These are phyloP conservation scores for Cyclargus thomasi DNA, from an alignment of 1,140 invertebrate species.

Conservation along the genomic window DNA sequence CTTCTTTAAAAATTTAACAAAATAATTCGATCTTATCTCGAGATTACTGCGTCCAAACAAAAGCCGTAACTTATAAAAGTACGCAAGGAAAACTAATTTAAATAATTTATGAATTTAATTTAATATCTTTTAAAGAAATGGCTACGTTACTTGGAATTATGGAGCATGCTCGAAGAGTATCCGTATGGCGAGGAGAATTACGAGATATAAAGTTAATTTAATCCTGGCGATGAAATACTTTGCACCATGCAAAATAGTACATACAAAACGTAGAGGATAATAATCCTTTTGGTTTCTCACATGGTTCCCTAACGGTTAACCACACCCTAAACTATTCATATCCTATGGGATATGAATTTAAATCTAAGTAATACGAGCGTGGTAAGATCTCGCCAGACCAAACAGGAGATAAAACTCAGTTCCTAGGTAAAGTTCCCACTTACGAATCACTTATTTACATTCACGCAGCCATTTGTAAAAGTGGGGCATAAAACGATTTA, in stretches of 20 bases:
- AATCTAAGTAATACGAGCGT: slow-evolving; percentile 10
- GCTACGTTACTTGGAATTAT: slow-evolving; percentile 8
- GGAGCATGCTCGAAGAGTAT: slow-evolving; percentile 19
- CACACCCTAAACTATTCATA: slow-evolving; percentile 25
- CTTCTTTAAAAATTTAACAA: background rate
- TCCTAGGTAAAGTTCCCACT: background rate
- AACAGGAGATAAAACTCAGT: background rate
- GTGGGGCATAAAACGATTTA: background rate
- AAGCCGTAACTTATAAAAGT: background rate
- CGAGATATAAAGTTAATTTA: slow-evolving; percentile 14
- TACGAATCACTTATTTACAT: background rate
- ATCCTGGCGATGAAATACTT: slow-evolving; percentile 26
- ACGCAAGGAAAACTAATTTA: background rate
- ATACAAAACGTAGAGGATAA: slow-evolving; percentile 69
- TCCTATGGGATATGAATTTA: slow-evolving; percentile 11
- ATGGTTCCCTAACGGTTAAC: slow-evolving; percentile 69
- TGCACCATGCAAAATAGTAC: slow-evolving; percentile 79
- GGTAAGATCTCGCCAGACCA: slow-evolving; percentile 4
- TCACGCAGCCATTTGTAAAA: background rate
- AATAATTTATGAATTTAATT: slow-evolving; percentile 12
- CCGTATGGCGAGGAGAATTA: slow-evolving; percentile 29
- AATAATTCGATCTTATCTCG: background rate
- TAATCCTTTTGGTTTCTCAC: slow-evolving; percentile 71
- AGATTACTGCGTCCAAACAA: background rate
- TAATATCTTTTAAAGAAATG: slow-evolving; percentile 12